Evolutionary conservation across 2,888 invertebrate genomes (phyloP), one percentile per base, ranked within the genome.

Genomic region (Trissolcus japonicus): DNA sequence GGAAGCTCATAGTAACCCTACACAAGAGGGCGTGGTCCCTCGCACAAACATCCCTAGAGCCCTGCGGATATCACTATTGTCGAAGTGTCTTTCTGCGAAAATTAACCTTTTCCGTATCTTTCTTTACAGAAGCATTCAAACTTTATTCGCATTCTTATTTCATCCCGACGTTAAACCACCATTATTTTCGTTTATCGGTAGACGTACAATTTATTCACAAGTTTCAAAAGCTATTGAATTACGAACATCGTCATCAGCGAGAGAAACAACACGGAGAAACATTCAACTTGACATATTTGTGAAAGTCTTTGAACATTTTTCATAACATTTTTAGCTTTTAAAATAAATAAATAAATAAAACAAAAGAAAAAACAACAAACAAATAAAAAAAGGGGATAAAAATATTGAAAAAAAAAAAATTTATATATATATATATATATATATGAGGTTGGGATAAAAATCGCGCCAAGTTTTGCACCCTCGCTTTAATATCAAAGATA

Each of bases 1-100:
- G 86, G 85, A 86, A 86, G 83, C 82, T 51, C 14, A 80, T 79
- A 80, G 79, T 77, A 81, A 82, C 84, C 84, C 84, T 82, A 81
- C 82, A 82, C 80, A 61, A 66, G 77, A 85, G 86, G 85, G 85
- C 84, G 86, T 85, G 85, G 85, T 82, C 80, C 82, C 81, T 60
- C 72, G 74, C 21, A 56, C 80, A 65, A 67, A 63, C 43, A 68
- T 56, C 67, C 60, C 72, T 48, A 25, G 40, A 35, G 66, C 57
- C 53, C 59, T 60, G 76, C 59, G 72, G 60, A 63, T 63, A 74
- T 75, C 68, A 56, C 63, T 40, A 73, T 80, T 80, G 76, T 78
- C 61, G 35, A 29, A 65, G 54, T 62, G 68, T 80, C 78, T 76
- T 76, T 60, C 63, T 62, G 72, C 76, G 69, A 75, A 79, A 79